Evolutionary conservation across 2,113 vertebrate genomes (phyloP).

Genomic region (Ranitomeya imitator): DNA sequence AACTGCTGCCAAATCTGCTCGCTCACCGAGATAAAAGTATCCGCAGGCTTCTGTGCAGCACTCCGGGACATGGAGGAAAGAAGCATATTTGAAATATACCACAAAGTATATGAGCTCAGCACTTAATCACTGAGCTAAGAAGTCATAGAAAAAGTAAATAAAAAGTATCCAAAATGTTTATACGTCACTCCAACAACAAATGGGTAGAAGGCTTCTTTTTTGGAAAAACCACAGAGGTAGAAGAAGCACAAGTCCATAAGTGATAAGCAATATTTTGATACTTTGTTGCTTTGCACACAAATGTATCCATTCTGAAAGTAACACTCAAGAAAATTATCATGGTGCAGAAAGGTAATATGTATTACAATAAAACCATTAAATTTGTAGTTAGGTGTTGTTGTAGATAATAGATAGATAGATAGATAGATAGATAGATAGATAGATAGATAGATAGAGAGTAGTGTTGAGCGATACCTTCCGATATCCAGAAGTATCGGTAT

Average conservation of each 20-base stretch:
- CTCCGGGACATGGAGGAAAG: slow-evolving; percentile 17
- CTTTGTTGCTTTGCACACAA: no score
- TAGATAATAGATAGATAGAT: no score
- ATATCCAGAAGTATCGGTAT: no score
- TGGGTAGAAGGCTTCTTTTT: neutral
- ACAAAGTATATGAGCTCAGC: slow-evolving; percentile 3
- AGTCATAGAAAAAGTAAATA: neutral
- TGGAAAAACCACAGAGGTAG: neutral
- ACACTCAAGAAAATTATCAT: no score
- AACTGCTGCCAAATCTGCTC: slow-evolving; percentile 47
- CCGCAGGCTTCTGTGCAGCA: slow-evolving; percentile 14
- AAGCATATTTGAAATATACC: slow-evolving; percentile 39
- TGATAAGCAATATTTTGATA: no score
- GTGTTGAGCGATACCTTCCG: no score
- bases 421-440: no score
- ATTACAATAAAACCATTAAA: no score
- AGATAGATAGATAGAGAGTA: no score
- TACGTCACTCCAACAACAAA: neutral
- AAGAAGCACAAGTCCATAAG: neutral
- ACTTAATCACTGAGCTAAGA: slow-evolving; percentile 27
- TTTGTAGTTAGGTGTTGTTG: no score
- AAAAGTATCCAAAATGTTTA: neutral
- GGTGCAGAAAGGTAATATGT: no score
- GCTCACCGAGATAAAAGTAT: slow-evolving; percentile 43
- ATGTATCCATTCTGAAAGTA: no score